Conservation (phyloP, 2,113 vertebrate species). For the Astur gentilis region DNA sequence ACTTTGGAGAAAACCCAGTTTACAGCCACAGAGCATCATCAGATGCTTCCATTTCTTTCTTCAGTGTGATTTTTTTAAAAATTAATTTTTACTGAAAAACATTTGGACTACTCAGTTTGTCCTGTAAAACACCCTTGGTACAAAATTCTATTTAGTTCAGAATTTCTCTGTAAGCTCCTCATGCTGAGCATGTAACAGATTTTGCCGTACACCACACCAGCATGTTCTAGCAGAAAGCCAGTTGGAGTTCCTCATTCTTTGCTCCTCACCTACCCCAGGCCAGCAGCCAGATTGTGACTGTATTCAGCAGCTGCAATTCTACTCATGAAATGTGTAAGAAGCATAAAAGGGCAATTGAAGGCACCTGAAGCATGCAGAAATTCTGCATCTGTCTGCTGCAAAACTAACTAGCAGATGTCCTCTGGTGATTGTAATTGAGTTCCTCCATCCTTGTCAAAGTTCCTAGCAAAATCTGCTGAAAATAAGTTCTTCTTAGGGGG, state of each 20-base stretch:
- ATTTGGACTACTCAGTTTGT: background rate
- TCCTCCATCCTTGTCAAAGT: background rate
- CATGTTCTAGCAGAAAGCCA: background rate
- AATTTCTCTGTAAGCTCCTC: background rate
- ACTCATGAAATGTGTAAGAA: background rate
- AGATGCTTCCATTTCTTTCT: slow-evolving; percentile 3
- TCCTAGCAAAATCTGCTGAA: background rate
- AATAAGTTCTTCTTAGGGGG: background rate
- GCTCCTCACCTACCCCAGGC: background rate
- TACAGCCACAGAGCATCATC: background rate
- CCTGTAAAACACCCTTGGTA: background rate
- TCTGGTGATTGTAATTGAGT: background rate
- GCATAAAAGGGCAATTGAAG: background rate
- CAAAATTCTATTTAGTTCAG: background rate
- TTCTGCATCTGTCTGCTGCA: background rate
- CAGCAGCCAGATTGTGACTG: background rate
- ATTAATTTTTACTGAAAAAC: background rate
- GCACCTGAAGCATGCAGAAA: slow-evolving; percentile 3
- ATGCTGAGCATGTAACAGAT: background rate
- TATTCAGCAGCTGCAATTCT: background rate
- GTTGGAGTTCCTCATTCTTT: background rate
- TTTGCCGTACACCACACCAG: background rate
- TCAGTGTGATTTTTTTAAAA: background rate
- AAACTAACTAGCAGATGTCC: background rate
- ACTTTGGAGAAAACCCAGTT: background rate